Evolutionary conservation across 2,113 vertebrate genomes (phyloP), one percentile per base, ranked within the genome.

Genomic region (Carollia perspicillata): DNA sequence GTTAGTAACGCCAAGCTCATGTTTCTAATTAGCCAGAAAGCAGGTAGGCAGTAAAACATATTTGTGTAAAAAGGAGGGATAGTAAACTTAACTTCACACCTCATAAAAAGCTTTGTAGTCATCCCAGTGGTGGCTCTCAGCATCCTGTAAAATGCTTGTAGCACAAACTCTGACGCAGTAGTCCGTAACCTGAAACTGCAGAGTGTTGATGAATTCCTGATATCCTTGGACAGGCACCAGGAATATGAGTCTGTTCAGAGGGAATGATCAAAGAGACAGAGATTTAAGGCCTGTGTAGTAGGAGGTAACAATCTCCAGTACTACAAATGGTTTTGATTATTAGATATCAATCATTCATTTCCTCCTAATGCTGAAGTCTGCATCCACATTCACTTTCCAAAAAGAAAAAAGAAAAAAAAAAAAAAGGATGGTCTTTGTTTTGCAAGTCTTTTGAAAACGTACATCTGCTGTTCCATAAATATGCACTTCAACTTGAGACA

Each of bases 41-140:
- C 93, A 98, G 96, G 95, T 92, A 97, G 98, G 49, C 88, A 98
- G 88, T 96, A 97, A 97, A 98, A 97, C 87, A 98, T 87, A 97
- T 96, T 97, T 98, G 88, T 97, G 75, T 97, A 98, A 98, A 96
- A 97, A 95, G 77, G 65, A 96, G 90, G 94, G 95, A 97, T 90
- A 97, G 89, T 97, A 98, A 97, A 98, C 90, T 96, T 98, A 98
- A 95, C 96, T 91, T 98, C 98, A 95, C 97, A 99, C 99, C 99
- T 99, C 99, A 74, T 99, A 99, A 99, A 99, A 99, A 87, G 99
- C 99, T 98, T 99, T 99, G 97, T 93, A 98, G 98, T 99, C 99
- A 83, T 98, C 98, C 99, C 99, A 99, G 97, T 99, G 98, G 98
- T 99, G 99, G 98, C 99, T 99, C 97, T 99, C 99, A 37, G 99